Evolutionary conservation across 2,797 vertebrate genomes (phyloP), one percentile per base, ranked within the genome.

Genomic region (Pempheris klunzingeri): DNA sequence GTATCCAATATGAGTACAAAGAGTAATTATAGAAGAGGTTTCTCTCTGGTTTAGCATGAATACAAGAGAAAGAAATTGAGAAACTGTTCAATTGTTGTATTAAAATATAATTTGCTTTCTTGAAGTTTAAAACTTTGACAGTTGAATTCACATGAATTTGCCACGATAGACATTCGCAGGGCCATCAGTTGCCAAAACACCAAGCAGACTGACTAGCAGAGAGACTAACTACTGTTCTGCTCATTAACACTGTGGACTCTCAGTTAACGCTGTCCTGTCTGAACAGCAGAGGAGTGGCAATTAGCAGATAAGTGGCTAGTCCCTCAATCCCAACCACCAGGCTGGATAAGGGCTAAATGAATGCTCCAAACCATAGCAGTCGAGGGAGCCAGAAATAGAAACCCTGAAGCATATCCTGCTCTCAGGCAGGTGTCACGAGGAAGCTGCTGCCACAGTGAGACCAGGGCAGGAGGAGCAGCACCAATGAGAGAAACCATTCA

Each of bases 401-500:
- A 83, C 70, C 50, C 44, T 43, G 49, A 67, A 77, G 69, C 58
- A 7, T 72, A 43, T 84, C 82, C 20, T 39, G 1, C 41, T 55
- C 55, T 49, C 36, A 72, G 79, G 50, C 67, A 84, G 75, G 86
- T 77, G 78, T 24, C 28, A 52, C 28, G 9, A 34, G 49, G 69
- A 69, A 86, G 44, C 47, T 71, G 75, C 78, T 69, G 73, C 70
- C 60, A 68, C 30, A 58, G 59, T 54, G 49, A 76, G 34, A 55
- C 58, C 50, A 66, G 50, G 52, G 55, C 70, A 66, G 49, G 55
- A 59, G 46, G 43, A 50, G 58, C 52, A 70, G 30, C 54, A 41
- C 43, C 14, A 39, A 65, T 13, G 7, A 59, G 72, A 58, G 43
- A 71, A 74, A 34, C 47, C 38, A 57, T 72, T 47, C 77, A 55